Evolutionary conservation across 2,888 invertebrate genomes (phyloP).

Genomic region (Agrotis exclamationis): DNA sequence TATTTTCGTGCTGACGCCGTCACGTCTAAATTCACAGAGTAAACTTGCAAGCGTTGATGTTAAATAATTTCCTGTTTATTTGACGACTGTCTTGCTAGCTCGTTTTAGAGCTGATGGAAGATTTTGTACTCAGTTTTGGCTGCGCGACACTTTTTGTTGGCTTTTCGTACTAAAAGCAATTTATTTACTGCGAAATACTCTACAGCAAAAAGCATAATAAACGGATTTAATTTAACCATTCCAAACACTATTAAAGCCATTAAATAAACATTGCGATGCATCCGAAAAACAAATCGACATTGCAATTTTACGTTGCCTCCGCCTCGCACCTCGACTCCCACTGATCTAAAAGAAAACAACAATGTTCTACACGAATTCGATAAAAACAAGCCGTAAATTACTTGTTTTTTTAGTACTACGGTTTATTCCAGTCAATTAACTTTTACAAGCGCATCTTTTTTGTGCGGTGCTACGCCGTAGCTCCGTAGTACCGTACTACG

Average conservation of each 20-base stretch:
- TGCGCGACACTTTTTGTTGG: conserved; percentile 11
- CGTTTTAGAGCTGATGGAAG: conserved; percentile 18
- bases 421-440: conserved; percentile 73
- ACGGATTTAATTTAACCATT: conserved; percentile 33
- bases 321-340: conserved; percentile 42
- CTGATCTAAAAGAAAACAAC: conserved; percentile 59
- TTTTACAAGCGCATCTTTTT: conserved; percentile 72
- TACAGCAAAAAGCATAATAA: neutral
- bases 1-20: conserved; percentile 63
- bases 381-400: conserved; percentile 65
- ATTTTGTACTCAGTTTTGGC: conserved; percentile 14
- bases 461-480: conserved; percentile 71
- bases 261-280: conserved; percentile 37
- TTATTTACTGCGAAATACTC: conserved; percentile 1
- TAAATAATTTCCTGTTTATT: conserved; percentile 65
- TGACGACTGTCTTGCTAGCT: conserved; percentile 31
- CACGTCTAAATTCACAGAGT: conserved; percentile 57
- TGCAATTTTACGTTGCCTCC: conserved; percentile 35
- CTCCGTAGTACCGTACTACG: conserved; percentile 49
- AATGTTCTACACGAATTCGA: conserved; percentile 61
- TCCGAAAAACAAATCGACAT: conserved; percentile 37
- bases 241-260: conserved; percentile 16
- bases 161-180: conserved; percentile 8
- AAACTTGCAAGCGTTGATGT: conserved; percentile 60
- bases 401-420: conserved; percentile 63